Evolutionary conservation across 2,888 invertebrate genomes (phyloP), one percentile per base, ranked within the genome.

Genomic region (Tridacna crocea): DNA sequence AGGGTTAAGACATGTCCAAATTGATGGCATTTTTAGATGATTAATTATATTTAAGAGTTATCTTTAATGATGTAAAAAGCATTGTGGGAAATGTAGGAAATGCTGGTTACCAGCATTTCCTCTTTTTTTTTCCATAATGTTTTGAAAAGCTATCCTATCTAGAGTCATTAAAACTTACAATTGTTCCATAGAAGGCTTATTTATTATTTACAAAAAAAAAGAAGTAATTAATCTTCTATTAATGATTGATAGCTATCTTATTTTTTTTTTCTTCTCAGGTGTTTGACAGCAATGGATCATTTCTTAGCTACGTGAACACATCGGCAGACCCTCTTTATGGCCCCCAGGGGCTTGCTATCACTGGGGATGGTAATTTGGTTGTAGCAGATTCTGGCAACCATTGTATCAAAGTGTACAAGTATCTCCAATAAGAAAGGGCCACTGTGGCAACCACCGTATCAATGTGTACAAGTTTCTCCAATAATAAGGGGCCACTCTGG

Each of bases 311-410:
- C 86, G 94, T 95, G 70, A 95, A 95, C 91, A 95, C 95, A 17
- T 91, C 94, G 24, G 95, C 94, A 2, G 95, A 95, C 84, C 95
- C 95, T 0, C 91, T 95, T 60, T 95, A 95, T 88, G 95, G 95
- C 4, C 95, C 95, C 6, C 95, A 95, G 90, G 95, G 95, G 15
- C 91, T 95, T 70, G 92, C 95, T 10, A 91, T 95, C 61, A 95
- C 95, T 15, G 88, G 93, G 6, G 95, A 95, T 74, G 95, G 95
- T 4, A 70, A 70, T 77, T 94, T 95, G 22, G 94, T 95, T 26
- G 95, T 95, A 13, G 95, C 95, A 0, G 95, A 95, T 90, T 95
- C 95, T 4, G 95, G 95, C 61, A 95, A 95, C 90, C 95, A 95
- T 90, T 95, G 95, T 90, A 94, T 95, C 87, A 95, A 95, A 90